phyloP scores from a whole-genome alignment of 1,140 invertebrate genomes.

The Euglossa dilemma region DNA sequence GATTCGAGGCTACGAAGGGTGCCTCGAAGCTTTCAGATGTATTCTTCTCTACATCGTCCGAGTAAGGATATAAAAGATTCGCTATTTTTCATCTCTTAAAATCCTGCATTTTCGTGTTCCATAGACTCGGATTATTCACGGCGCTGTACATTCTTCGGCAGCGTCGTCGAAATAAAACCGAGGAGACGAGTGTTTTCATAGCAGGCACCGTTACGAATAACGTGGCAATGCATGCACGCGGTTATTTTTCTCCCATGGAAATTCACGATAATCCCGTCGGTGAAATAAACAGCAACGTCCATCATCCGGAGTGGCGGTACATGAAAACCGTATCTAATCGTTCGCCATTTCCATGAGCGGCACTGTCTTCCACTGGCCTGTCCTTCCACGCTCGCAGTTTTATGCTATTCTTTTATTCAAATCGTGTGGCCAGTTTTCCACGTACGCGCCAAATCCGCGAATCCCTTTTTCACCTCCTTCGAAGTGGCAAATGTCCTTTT shows the following conservation, averaged over 20 bases:
- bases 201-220: conserved; percentile 9
- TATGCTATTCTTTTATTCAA: conserved; percentile 58
- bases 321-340: conserved; percentile 77
- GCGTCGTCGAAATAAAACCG: not conserved
- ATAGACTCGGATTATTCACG: not conserved
- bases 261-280: conserved; percentile 52
- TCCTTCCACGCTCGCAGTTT: conserved; percentile 20
- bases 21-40: too few species aligned
- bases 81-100: not conserved
- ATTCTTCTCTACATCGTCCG: too few species aligned
- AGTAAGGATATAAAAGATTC: too few species aligned
- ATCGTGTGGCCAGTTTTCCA: conserved; percentile 26
- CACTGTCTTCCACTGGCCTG: conserved; percentile 45
- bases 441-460: not conserved
- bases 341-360: conserved; percentile 59
- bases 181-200: not conserved
- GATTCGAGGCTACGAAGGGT: too few species aligned
- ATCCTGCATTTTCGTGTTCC: not conserved
- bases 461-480: not conserved
- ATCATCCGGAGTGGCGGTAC: conserved; percentile 69
- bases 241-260: conserved; percentile 59
- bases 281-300: conserved; percentile 70
- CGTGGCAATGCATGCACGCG: not conserved
- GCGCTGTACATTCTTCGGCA: not conserved
- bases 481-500: too few species aligned